Evolutionary conservation across 2,113 vertebrate genomes (phyloP), one percentile per base, ranked within the genome.

Genomic region (Colaptes auratus): DNA sequence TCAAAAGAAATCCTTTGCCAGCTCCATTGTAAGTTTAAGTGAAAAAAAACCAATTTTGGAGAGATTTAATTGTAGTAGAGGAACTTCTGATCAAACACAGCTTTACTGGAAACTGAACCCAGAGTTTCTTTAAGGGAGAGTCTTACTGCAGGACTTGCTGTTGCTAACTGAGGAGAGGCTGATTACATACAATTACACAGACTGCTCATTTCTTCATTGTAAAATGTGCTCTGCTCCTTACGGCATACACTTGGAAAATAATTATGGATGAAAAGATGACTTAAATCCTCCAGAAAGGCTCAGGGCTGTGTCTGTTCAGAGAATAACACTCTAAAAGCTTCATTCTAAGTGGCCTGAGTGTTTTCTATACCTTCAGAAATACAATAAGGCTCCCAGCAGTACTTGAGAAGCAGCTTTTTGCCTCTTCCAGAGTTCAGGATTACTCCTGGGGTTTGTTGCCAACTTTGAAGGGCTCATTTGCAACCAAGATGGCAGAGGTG

Each of bases 101-200:
- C 89, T 95, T 96, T 95, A 91, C 94, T 96, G 95, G 96, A 96
- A 97, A 65, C 66, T 94, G 82, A 90, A 39, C 90, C 91, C 93
- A 75, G 94, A 44, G 66, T 56, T 91, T 78, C 39, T 80, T 78
- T 95, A 73, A 21, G 39, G 44, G 81, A 95, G 72, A 93, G 66
- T 39, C 60, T 86, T 61, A 55, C 72, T 94, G 82, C 91, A 95
- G 91, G 50, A 67, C 90, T 86, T 76, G 4, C 48, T 93, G 93
- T 90, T 94, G 95, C 96, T 97, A 95, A 97, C 58, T 95, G 93
- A 91, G 93, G 93, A 96, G 90, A 88, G 39, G 66, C 13, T 96
- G 94, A 97, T 97, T 96, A 96, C 86, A 95, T 96, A 95, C 96
- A 97, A 96, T 97, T 96, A 95, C 73, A n/a, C 48, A 95, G 93